These are phyloP conservation scores for Phrynosoma platyrhinos DNA, from an alignment of 2,113 vertebrate species.

Conservation along the genomic window DNA sequence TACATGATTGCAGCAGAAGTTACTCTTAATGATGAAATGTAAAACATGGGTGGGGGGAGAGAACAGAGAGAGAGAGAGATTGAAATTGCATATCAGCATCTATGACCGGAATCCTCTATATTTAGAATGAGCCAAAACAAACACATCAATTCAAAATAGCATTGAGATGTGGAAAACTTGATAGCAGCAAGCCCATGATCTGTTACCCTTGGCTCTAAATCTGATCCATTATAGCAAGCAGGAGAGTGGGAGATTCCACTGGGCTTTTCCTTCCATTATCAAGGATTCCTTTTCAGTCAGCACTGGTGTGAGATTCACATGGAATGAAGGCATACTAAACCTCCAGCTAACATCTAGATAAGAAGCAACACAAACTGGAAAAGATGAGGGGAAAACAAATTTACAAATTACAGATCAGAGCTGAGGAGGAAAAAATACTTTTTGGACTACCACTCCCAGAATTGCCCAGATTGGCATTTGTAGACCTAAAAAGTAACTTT, in stretches of 20 bases:
- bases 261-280: not conserved
- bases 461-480: no score
- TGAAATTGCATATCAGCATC: not conserved
- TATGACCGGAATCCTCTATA: not conserved
- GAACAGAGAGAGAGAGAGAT: not conserved
- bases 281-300: conserved; percentile 2
- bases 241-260: not conserved
- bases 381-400: not conserved
- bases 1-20: conserved; percentile 63
- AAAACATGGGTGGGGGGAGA: conserved; percentile 6
- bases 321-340: not conserved
- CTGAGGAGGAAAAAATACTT: no score
- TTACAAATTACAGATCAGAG: not conserved
- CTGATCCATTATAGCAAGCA: not conserved
- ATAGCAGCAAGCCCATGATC: not conserved
- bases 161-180: conserved; percentile 12
- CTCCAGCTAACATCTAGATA: not conserved
- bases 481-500: no score
- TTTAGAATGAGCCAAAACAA: not conserved
- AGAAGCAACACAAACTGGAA: not conserved
- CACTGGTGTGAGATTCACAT: not conserved
- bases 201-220: not conserved
- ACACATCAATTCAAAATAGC: not conserved
- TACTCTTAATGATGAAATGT: not conserved
- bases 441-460: no score